Base-by-base conservation (phyloP, 2,113 vertebrate genomes). In the Bos taurus region DNA sequence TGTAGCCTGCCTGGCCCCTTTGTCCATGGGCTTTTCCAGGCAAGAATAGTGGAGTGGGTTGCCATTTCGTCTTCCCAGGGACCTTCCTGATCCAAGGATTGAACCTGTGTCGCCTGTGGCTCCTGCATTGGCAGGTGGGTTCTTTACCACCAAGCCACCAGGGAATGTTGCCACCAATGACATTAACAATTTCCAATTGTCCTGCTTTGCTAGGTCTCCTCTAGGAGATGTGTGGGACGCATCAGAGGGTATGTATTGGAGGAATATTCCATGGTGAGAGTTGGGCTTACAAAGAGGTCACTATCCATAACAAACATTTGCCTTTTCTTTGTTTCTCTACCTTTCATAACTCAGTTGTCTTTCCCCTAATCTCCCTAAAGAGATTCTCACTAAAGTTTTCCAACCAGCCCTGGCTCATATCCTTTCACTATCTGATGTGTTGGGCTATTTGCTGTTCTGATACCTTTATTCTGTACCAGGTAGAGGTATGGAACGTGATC, bases 11-110 rank as follows among this genome's bases (percentile, higher is more conserved):
- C 67, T 0, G 21, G 5, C n/a, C 23, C 67, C 19, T 23, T 36
- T 40, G 10, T 25, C 36, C 36, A 23, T 13, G 19, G 67, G 67
- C 36, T 74, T 74, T 74, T 40, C 67, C 67, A 25, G n/a, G 19
- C 19, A 23, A 23, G n/a, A 40, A 25, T 0, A 40, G 19, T 1
- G 67, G 10, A 40, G 10, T 23, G 10, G 11, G 67, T 40, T 74
- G 11, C 67, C 67, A 40, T 6, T 67, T 12, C 10, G 3, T 3
- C 19, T 10, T 40, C n/a, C 67, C 0, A 0, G n/a, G n/a, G 36
- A 13, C 67, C 67, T 74, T 74, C 19, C 67, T 40, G 67, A 25
- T 40, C 5, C 36, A 74, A 21, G 36, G 19, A 40, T 23, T 2
- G 19, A 40, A 40, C 10, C 10, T 74, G 67, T 40, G n/a, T 21